Evolutionary conservation across 2,797 vertebrate species (phyloP), one percentile per base, ranked within the genome.

Genomic region (Lerista edwardsae): DNA sequence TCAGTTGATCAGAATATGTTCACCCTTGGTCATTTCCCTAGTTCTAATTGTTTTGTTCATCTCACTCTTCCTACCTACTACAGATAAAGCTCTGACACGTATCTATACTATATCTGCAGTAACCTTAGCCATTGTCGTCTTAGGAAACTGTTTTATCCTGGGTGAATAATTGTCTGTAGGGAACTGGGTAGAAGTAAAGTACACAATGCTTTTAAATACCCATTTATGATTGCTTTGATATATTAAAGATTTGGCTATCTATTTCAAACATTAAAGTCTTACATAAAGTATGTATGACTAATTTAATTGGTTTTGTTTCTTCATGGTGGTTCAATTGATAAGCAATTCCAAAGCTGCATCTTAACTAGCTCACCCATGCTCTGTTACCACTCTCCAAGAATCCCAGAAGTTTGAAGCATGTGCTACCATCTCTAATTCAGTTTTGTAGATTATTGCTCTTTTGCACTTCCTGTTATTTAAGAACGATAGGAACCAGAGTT

Each of bases 361-460:
- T 15, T 14, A 55, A 51, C 25, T 62, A 15, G 27, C 39, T 82
- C 23, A 86, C 88, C 47, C 89, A 84, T 61, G 36, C 25, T 65
- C n/a, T 77, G 57, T 81, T 76, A 90, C 55, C 82, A 87, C 79
- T 89, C n/a, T 85, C 89, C 84, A 68, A 88, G 85, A 75, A 64
- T 78, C 84, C 87, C 90, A 11, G 62, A 84, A 47, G 21, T n/a
- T 82, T 74, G 4, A 41, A 34, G 65, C 31, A 77, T 75, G 57
- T 75, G 27, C 34, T 82, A 25, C 73, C 79, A 65, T 82, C 44
- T 85, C 8, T 74, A 74, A 27, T 61, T 19, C 27, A 80, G 55
- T 61, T 36, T 29, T 34, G 0, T 0, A 55, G 15, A 36, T 80
- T 64, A 61, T 59, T 5, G 19, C 55, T 27, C 76, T 39, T 23